Evolutionary conservation across 2,113 vertebrate species (phyloP), one percentile per base, ranked within the genome.

Genomic region (Dicaeum eximium): DNA sequence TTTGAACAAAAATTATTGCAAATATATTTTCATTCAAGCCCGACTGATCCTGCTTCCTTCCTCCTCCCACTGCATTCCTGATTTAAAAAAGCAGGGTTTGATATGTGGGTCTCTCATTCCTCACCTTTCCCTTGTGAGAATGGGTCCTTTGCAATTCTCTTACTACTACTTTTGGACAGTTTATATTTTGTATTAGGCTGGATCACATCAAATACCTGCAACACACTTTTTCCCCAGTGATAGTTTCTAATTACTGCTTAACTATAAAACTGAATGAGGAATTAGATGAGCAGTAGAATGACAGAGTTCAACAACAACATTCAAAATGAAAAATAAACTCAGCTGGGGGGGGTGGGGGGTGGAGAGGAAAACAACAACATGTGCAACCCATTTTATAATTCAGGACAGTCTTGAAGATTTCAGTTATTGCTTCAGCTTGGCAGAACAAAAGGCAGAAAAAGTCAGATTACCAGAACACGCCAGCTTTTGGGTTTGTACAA

Each of bases 351-450:
- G 28, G 5, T 10, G 25, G 42, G 9, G 28, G 14, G 27, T 30
- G 19, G 9, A 35, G 17, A 83, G 33, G n/a, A 82, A 92, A 93
- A 58, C 57, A 94, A 48, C n/a, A 74, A 84, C 81, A 70, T 81
- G 86, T 86, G 85, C 78, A 91, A 90, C 40, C 44, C 31, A 71
- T 94, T 92, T 96, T 95, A 70, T 83, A 83, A 73, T 90, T 92
- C 62, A 70, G 58, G 90, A 69, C 58, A 83, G 42, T 70, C 67
- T 90, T 79, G 81, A 95, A 56, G 30, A 50, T 82, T 95, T 92
- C 85, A 90, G 56, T 30, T 83, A 37, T 65, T 90, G 64, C 74
- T 93, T 91, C 54, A 92, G 42, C 53, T 70, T 88, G 60, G 40
- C 70, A 92, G 62, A 93, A 70, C 35, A 73, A 73, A 91, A 86